These are phyloP conservation scores for Graptemys geographica DNA, from an alignment of 2,797 vertebrate species.

Conservation along the genomic window DNA sequence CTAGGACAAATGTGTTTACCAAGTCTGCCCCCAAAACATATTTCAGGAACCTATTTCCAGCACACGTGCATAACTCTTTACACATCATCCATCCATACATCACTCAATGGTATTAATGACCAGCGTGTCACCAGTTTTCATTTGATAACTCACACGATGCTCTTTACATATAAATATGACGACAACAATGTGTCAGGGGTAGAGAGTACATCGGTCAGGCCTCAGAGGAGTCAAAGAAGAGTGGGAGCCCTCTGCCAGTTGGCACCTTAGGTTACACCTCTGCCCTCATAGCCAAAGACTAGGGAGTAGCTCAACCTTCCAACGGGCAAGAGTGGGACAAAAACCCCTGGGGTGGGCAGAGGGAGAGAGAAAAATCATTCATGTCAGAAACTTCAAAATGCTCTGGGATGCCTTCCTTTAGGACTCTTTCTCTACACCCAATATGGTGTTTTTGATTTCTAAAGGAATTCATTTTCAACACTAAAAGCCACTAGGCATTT, in stretches of 20 bases:
- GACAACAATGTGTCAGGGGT: neutral
- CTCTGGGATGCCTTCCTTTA: neutral
- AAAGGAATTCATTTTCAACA: neutral
- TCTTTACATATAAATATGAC: neutral
- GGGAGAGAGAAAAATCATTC: neutral
- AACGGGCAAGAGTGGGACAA: neutral
- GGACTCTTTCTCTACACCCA: neutral
- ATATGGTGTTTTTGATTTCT: neutral
- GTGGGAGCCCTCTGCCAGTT: neutral
- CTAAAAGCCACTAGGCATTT: neutral
- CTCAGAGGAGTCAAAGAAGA: neutral
- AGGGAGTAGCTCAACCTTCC: neutral
- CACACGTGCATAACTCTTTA: neutral
- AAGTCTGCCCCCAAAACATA: neutral
- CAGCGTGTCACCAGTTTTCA: neutral
- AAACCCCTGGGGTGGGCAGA: too few species aligned
- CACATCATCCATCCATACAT: neutral
- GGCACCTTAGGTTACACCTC: neutral
- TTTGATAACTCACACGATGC: neutral
- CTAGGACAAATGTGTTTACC: too few species aligned
- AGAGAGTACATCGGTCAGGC: neutral
- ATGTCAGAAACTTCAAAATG: neutral
- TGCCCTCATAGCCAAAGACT: neutral
- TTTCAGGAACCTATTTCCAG: neutral
- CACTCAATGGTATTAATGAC: neutral